Evolutionary conservation across 2,113 vertebrate genomes (phyloP).

Genomic region (Otocyon megalotis): DNA sequence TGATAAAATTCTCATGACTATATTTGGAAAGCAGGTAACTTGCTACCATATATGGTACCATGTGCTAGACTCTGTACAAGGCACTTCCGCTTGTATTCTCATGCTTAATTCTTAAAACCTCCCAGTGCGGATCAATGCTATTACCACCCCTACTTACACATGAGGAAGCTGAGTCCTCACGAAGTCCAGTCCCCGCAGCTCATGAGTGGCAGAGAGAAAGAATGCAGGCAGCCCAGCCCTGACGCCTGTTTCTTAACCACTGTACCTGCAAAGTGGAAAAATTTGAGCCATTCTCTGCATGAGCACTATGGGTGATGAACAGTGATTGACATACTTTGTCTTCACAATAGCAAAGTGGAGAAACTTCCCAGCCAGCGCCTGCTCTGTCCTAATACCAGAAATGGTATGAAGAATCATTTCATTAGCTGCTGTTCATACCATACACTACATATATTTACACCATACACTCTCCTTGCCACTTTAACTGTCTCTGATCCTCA

Average conservation of each 20-base stretch:
- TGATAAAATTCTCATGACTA: not conserved
- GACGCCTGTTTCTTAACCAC: not conserved
- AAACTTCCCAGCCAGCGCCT: not conserved
- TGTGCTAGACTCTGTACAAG: not conserved
- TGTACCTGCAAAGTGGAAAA: not conserved
- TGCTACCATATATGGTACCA: not conserved
- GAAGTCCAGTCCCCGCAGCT: not conserved
- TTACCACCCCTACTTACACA: not conserved
- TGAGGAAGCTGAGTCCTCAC: not conserved
- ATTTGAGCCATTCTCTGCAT: rapidly evolving
- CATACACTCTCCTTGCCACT: not conserved
- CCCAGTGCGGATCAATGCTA: not conserved
- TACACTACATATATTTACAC: not conserved
- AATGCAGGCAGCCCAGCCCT: not conserved
- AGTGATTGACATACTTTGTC: not conserved
- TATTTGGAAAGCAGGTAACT: not conserved
- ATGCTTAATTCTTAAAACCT: not conserved
- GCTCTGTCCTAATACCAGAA: not conserved
- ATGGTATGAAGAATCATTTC: not conserved
- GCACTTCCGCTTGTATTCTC: not conserved
- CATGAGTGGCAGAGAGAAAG: not conserved
- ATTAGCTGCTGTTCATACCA: not conserved
- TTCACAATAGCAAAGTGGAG: not conserved
- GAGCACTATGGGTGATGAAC: not conserved
- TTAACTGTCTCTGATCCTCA: not conserved